A percentile compares a stretch with the other conserved stretches of the same genome.
Conservation (phyloP, 2,888 invertebrate genomes). For the Brachypalpus laphriformis region DNA sequence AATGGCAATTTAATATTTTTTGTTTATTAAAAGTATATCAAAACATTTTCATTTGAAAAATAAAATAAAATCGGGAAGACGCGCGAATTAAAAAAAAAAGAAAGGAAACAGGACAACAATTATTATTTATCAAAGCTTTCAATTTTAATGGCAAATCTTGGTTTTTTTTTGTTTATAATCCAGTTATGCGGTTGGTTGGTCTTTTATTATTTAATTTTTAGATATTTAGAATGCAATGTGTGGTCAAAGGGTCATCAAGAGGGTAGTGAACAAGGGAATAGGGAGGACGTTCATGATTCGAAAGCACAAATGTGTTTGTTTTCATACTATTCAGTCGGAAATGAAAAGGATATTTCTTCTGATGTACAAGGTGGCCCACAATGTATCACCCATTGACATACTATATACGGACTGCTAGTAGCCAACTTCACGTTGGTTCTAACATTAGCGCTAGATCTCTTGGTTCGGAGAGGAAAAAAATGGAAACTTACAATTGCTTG, state of each 20-base stretch:
- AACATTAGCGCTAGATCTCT: too few relatives aligned
- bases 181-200: slow-evolving; percentile 28
- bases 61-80: slow-evolving; percentile 50
- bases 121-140: slow-evolving; percentile 34
- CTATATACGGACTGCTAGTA: too few relatives aligned
- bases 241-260: not conserved
- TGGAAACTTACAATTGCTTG: too few relatives aligned
- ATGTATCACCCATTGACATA: too few relatives aligned
- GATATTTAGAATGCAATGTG: not conserved
- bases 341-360: not conserved
- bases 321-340: not conserved
- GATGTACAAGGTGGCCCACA: too few relatives aligned
- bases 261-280: not conserved
- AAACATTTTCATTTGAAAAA: slow-evolving; percentile 13
- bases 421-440: too few relatives aligned
- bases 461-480: too few relatives aligned
- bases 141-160: slow-evolving; percentile 38
- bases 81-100: slow-evolving; percentile 44
- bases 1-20: slow-evolving; percentile 57
- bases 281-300: too few relatives aligned
- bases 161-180: slow-evolving; percentile 49
- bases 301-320: too few relatives aligned
- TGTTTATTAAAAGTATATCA: slow-evolving; percentile 26
- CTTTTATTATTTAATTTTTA: slow-evolving; percentile 4
- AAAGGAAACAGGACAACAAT: slow-evolving; percentile 12